These are phyloP conservation scores for Orthosia incerta DNA, from an alignment of 2,888 invertebrate species.

Conservation along the genomic window DNA sequence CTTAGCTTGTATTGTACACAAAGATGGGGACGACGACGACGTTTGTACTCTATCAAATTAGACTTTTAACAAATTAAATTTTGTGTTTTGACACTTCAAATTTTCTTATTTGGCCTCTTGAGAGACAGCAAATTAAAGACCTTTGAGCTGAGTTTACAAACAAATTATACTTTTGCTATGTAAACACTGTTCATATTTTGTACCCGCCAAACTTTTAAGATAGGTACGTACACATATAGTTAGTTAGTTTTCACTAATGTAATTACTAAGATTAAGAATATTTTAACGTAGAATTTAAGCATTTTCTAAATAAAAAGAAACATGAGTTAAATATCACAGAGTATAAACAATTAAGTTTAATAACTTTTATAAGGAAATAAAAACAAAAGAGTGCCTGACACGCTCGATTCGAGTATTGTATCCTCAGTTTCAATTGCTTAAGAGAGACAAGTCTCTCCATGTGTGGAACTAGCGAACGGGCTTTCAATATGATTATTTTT, in stretches of 20 bases:
- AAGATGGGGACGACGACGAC: conserved; percentile 19
- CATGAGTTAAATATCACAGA: not conserved
- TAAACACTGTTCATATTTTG: conserved; percentile 30
- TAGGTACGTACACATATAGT: not conserved
- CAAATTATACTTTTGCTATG: conserved; percentile 35
- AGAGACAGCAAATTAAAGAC: conserved; percentile 41
- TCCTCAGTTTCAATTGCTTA: conserved; percentile 36
- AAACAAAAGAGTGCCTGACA: not conserved
- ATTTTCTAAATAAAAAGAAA: not conserved
- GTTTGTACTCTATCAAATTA: conserved; percentile 51
- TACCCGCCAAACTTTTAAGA: conserved; percentile 13
- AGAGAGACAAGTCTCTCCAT: conserved; percentile 14
- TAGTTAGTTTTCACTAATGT: not conserved
- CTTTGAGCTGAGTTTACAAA: conserved; percentile 40
- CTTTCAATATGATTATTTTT: conserved; percentile 77
- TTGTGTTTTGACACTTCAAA: conserved; percentile 54
- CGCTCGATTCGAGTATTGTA: conserved; percentile 9
- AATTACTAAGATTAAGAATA: not conserved
- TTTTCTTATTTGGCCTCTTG: conserved; percentile 43
- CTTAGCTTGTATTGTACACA: conserved; percentile 39
- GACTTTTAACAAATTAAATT: conserved; percentile 53
- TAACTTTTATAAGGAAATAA: not conserved
- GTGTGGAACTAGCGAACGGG: conserved; percentile 43
- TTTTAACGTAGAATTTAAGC: not conserved
- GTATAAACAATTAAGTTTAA: not conserved